Evolutionary conservation across 2,113 vertebrate species (phyloP).

Genomic region (Probosciger aterrimus): DNA sequence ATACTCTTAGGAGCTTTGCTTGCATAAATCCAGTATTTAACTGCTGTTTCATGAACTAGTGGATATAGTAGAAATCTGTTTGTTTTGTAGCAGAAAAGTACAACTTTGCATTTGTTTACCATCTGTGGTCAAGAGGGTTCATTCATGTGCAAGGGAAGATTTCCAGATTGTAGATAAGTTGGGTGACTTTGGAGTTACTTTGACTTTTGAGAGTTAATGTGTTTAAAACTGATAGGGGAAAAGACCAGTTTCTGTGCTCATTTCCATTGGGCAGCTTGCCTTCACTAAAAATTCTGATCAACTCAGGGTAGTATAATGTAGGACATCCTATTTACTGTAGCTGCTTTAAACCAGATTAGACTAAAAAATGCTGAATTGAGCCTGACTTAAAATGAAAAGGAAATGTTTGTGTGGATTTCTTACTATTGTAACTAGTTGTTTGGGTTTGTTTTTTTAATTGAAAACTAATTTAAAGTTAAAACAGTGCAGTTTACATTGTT

Average conservation of each 20-base stretch:
- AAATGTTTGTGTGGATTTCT: background rate
- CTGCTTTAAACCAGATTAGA: background rate
- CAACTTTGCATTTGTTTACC: background rate
- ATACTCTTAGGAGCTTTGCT: background rate
- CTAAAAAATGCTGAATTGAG: background rate
- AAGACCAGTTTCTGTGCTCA: background rate
- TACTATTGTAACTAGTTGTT: background rate
- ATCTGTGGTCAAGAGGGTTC: background rate
- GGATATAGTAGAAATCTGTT: background rate
- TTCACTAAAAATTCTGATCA: background rate
- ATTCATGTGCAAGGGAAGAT: background rate
- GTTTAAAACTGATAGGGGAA: background rate
- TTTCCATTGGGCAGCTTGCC: background rate
- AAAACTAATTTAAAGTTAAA: background rate
- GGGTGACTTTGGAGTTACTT: background rate
- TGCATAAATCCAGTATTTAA: background rate
- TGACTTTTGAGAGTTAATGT: background rate
- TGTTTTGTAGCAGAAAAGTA: background rate
- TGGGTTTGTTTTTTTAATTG: background rate
- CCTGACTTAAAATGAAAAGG: background rate
- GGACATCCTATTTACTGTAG: background rate
- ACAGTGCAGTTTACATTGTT: background rate
- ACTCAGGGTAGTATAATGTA: background rate
- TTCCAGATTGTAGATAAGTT: background rate
- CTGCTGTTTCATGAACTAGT: background rate